Base-by-base conservation (phyloP, 2,888 invertebrate species). In the Nebria brevicollis region DNA sequence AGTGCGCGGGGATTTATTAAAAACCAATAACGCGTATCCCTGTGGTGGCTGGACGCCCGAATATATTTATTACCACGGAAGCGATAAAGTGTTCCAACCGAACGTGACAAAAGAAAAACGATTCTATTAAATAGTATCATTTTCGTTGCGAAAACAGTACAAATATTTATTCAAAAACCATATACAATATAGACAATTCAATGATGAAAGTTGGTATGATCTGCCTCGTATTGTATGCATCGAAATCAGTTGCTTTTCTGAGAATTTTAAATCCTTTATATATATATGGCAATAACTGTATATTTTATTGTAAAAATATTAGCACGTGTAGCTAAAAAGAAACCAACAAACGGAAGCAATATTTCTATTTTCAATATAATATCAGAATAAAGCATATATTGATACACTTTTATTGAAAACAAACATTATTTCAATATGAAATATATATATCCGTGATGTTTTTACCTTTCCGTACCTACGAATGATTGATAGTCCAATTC, bases 1-100 rank as follows among this genome's bases (percentile, higher is more conserved):
- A 34, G 25, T 70, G 70, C 13, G 54, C 8, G 54, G 6, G 20
- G 70, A 70, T 70, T 70, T 70, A 70, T 70, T 70, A 70, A 70
- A 70, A 70, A 20, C 70, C 70, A 15, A 70, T 20, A 70, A 34
- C 25, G 34, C 25, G 70, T 11, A 11, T 70, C 70, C 70, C 7
- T 26, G 34, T 34, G 34, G 34, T 34, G 34, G 34, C 34, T 34
- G 34, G 34, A 34, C 34, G 34, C 34, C 5, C 34, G n/a, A 70
- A 70, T 70, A 70, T 20, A 70, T 70, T 25, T 70, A 70, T 70
- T 70, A 5, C 25, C 25, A 25, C 70, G 6, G 15, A 70, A 34
- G 26, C 68, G 15, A 70, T 70, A 70, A 15, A 70, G 25, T 25
- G 34, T 70, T 70, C 70, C 11, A 70, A 70, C 4, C 13, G 15